Evolutionary conservation across 2,113 vertebrate species (phyloP).

Genomic region (Synchiropus splendidus): DNA sequence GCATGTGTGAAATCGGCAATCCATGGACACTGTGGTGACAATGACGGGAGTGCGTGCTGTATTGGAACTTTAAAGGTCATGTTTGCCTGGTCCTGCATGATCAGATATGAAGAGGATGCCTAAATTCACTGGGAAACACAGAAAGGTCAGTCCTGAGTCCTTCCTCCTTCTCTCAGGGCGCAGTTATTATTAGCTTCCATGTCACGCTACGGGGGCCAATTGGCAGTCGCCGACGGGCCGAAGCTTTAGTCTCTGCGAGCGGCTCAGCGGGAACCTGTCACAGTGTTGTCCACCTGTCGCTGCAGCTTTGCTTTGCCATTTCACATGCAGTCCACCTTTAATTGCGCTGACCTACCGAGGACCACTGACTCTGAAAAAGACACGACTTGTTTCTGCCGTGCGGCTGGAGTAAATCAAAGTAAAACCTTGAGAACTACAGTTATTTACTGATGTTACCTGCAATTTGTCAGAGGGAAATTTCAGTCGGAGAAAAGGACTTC

Average conservation of each 20-base stretch:
- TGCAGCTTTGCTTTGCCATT: conserved; percentile 32
- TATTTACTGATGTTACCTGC: too few species aligned
- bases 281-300: conserved; percentile 20
- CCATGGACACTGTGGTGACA: conserved; percentile 15
- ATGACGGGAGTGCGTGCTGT: conserved; percentile 29
- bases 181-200: conserved; percentile 21
- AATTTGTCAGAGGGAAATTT: too few species aligned
- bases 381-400: not conserved
- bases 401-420: too few species aligned
- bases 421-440: too few species aligned
- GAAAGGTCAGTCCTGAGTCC: conserved; percentile 64
- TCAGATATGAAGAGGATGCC: conserved; percentile 66
- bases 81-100: conserved; percentile 63
- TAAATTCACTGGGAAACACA: conserved; percentile 57
- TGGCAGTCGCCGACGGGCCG: conserved; percentile 39
- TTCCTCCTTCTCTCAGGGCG: conserved; percentile 10
- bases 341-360: conserved; percentile 5
- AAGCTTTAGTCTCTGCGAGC: conserved; percentile 14
- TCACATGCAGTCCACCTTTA: conserved; percentile 13
- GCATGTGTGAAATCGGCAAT: conserved; percentile 41
- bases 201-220: conserved; percentile 48
- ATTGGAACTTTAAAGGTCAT: conserved; percentile 64
- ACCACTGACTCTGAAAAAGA: not conserved
- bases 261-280: conserved; percentile 25
- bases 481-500: too few species aligned